Conservation (phyloP, 2,113 vertebrate genomes). For the Chlorodrepanis virens region DNA sequence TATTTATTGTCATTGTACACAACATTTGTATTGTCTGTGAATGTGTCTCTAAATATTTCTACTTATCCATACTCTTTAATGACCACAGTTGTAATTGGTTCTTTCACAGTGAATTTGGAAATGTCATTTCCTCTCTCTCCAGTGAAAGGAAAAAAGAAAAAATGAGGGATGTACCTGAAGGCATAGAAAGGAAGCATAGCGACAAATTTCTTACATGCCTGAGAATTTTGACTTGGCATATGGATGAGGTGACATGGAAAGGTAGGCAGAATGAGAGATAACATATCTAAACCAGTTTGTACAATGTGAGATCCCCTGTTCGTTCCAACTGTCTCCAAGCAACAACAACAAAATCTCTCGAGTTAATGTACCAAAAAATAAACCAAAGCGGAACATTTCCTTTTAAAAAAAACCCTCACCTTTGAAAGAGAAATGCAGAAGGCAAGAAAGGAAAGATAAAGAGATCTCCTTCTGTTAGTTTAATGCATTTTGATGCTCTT, state of each 20-base stretch:
- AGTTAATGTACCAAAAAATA: conserved; percentile 35
- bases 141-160: not conserved
- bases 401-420: not conserved
- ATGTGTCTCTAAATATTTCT: not conserved
- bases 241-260: not conserved
- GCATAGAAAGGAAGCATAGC: not conserved
- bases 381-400: not conserved
- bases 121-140: not conserved
- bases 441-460: not conserved
- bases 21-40: not conserved
- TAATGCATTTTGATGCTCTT: conserved; percentile 21
- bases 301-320: not conserved
- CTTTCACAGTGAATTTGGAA: not conserved
- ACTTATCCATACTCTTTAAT: not conserved
- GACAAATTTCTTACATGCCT: not conserved
- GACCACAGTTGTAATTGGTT: not conserved
- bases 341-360: conserved; percentile 10
- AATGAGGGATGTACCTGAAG: not conserved
- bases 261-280: not conserved
- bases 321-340: not conserved
- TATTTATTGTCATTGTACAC: not conserved
- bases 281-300: not conserved
- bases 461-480: conserved; percentile 9
- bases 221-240: not conserved
- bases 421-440: conserved; percentile 3